A percentile compares a stretch with the other conserved stretches of the same genome.
These are phyloP conservation scores for Falco punctatus DNA, from an alignment of 2,113 vertebrate species.

Conservation along the genomic window DNA sequence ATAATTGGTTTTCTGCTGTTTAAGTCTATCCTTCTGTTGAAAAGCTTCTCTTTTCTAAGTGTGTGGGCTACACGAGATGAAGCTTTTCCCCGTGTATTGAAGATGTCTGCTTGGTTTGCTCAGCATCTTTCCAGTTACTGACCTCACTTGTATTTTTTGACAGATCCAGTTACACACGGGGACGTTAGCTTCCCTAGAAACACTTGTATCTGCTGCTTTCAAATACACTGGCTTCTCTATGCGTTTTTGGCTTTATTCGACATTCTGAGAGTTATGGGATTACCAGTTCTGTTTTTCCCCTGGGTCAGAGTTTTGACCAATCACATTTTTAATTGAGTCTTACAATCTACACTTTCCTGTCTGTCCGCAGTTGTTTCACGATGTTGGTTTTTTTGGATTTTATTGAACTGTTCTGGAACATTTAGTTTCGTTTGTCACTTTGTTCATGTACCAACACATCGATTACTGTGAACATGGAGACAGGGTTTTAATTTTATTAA, in stretches of 20 bases:
- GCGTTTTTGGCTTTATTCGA: not conserved
- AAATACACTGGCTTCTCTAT: not conserved
- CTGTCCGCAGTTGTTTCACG: not conserved
- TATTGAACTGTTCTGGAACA: not conserved
- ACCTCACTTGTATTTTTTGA: not conserved
- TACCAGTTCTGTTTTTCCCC: not conserved
- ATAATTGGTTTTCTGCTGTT: not conserved
- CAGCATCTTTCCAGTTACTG: not conserved
- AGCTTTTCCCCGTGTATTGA: not conserved
- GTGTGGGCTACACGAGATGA: not conserved
- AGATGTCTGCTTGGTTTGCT: not conserved
- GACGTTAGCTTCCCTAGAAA: not conserved
- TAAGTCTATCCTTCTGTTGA: not conserved
- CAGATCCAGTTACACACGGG: not conserved
- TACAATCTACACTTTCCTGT: not conserved
- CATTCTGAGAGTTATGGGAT: not conserved
- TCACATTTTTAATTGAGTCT: not conserved
- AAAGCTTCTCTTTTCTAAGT: not conserved
- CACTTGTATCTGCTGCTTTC: not conserved
- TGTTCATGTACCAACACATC: not conserved
- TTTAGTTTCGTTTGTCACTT: not conserved
- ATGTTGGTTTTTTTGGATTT: not conserved
- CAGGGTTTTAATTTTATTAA: not conserved
- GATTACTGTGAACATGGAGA: not conserved
- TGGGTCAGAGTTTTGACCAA: not conserved